Evolutionary conservation across 92 coral and sea anemone species (phyloP), one percentile per base, ranked within the genome.

Genomic region (Epizoanthus ramosus): DNA sequence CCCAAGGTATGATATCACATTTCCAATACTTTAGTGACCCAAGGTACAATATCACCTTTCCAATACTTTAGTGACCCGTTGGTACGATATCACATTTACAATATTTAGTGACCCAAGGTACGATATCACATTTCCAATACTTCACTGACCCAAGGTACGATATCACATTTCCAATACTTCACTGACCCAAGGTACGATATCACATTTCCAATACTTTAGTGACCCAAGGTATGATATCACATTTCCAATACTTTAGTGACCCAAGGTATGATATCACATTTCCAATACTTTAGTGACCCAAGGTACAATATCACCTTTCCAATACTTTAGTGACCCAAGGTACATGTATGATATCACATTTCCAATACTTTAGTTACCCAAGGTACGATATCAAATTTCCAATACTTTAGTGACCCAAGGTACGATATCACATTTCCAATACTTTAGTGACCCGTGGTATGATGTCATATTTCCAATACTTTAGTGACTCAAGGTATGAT

Each of bases 11-110:
- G n/a, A n/a, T 57, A 13, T n/a, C 80, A 16, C 99, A 98, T 10
- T 96, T 96, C 86, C 98, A 58, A n/a, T n/a, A n/a, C n/a, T n/a
- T n/a, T n/a, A n/a, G n/a, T n/a, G n/a, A n/a, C n/a, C n/a, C n/a
- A n/a, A 19, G 35, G 28, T n/a, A 75, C 2, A 5, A 5, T 61
- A n/a, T n/a, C n/a, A n/a, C n/a, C n/a, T n/a, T n/a, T n/a, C 14
- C 25, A 93, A 76, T 96, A 96, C 85, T 96, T 96, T 80, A 96
- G 99, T 57, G 97, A 96, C 79, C 99, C 99, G 25, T 88, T 25
- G 98, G 99, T 95, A 79, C 39, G 59, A 21, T 7, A 52, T 21
- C 9, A 39, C 43, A 4, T 39, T 39, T 39, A 3, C 43, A 39
- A 1, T 39, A 39, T 39, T 39, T 39, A 39, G 43, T 57, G 59